These are phyloP conservation scores for Synergus laeviventris DNA, from an alignment of 2,888 invertebrate species.

Conservation along the genomic window DNA sequence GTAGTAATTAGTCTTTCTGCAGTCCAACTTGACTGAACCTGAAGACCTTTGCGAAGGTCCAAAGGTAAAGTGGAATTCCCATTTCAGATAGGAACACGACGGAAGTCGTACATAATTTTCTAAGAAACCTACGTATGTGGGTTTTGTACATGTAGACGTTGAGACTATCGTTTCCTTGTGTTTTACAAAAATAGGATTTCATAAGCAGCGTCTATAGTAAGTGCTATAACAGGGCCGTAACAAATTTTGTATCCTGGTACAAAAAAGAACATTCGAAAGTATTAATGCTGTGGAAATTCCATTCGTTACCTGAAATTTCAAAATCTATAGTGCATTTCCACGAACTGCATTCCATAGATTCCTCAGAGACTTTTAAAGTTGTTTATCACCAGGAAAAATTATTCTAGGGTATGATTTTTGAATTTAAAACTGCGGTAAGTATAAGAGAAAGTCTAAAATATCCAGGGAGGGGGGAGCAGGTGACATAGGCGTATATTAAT, in stretches of 20 bases:
- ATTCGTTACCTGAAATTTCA: too few species aligned
- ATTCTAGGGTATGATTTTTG: too few species aligned
- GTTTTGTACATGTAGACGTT: slow-evolving; percentile 2
- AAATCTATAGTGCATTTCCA: too few species aligned
- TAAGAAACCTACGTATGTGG: slow-evolving; percentile 23
- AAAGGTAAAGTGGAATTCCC: slow-evolving; percentile 22
- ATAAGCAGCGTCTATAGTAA: neutral
- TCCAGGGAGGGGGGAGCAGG: neutral
- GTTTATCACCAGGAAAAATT: too few species aligned
- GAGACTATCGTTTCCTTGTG: neutral
- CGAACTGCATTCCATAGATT: too few species aligned
- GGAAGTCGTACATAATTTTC: slow-evolving; percentile 36
- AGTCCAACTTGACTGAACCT: slow-evolving; percentile 20
- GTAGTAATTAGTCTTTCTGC: slow-evolving; percentile 29
- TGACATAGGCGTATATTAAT: neutral
- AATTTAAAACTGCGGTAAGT: too few species aligned
- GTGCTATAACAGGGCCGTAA: neutral
- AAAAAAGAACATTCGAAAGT: neutral
- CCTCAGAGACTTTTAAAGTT: too few species aligned
- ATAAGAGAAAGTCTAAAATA: too few species aligned
- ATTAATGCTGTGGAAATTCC: too few species aligned
- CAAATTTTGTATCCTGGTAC: neutral
- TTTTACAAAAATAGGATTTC: slow-evolving; percentile 27
- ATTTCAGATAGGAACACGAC: slow-evolving; percentile 28
- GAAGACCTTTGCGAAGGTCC: slow-evolving; percentile 32